Evolutionary conservation across 2,888 invertebrate species (phyloP).

Genomic region (Hanleya hanleyi): DNA sequence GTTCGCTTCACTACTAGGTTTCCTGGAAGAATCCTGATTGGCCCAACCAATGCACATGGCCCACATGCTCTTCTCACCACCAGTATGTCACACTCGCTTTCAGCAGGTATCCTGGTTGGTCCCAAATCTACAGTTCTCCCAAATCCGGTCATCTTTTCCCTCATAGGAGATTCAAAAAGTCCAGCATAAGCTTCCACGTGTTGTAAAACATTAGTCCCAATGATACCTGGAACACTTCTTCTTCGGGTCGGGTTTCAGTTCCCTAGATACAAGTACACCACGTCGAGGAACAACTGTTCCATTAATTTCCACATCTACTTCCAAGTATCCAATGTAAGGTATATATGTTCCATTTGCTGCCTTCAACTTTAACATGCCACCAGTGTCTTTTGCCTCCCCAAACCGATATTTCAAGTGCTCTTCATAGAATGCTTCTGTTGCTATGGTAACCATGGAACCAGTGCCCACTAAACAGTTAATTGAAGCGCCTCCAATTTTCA

Average conservation of each 20-base stretch:
- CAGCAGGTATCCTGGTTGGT: background rate
- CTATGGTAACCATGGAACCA: constrained; percentile 13
- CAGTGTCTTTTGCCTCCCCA: background rate
- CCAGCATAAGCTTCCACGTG: constrained; percentile 7
- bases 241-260: constrained; percentile 1
- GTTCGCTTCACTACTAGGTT: background rate
- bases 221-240: constrained; percentile 12
- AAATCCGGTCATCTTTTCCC: background rate
- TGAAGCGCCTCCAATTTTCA: background rate
- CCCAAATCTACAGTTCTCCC: background rate
- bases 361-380: constrained; percentile 3
- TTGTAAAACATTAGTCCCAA: constrained; percentile 32
- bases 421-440: constrained; percentile 17
- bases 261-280: constrained; percentile 11
- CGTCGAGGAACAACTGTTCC: background rate
- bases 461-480: constrained; percentile 22
- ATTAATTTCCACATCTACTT: constrained; percentile 21
- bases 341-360: constrained; percentile 18
- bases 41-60: background rate
- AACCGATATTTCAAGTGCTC: background rate
- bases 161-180: background rate
- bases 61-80: background rate
- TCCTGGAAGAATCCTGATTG: background rate
- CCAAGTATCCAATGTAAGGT: constrained; percentile 33
- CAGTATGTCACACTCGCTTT: background rate